A percentile compares a stretch with the other conserved stretches of the same genome.
phyloP scores from a whole-genome alignment of 1,140 invertebrate species.

The Druon quercuslanigerum region DNA sequence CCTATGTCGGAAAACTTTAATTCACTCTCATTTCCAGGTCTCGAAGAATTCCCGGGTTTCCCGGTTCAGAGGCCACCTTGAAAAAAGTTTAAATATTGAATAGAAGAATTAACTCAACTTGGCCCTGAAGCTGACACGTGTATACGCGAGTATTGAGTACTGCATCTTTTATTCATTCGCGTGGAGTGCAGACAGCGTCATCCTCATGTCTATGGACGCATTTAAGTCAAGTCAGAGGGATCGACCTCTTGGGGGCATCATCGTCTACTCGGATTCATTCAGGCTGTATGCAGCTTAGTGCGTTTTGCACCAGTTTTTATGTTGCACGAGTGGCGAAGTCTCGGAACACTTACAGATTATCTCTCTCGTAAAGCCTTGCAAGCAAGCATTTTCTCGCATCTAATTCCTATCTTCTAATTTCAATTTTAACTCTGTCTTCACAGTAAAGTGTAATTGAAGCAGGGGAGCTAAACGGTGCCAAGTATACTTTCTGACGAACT shows the following conservation, averaged over 20 bases:
- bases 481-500: too few relatives aligned
- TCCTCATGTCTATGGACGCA: slow-evolving; percentile 43
- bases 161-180: slow-evolving; percentile 58
- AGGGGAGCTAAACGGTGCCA: too few relatives aligned
- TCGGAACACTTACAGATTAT: not conserved
- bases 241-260: slow-evolving; percentile 28
- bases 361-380: not conserved
- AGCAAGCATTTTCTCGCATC: not conserved
- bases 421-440: not conserved
- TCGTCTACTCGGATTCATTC: slow-evolving; percentile 18
- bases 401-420: not conserved
- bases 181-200: slow-evolving; percentile 47
- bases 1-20: too few relatives aligned
- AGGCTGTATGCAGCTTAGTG: not conserved
- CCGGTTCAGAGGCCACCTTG: too few relatives aligned
- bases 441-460: too few relatives aligned
- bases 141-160: slow-evolving; percentile 45
- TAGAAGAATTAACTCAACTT: not conserved
- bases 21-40: too few relatives aligned
- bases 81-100: not conserved
- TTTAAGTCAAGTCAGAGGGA: slow-evolving; percentile 43
- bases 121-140: not conserved
- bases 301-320: slow-evolving; percentile 5
- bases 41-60: too few relatives aligned
- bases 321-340: slow-evolving; percentile 32